phyloP scores from a whole-genome alignment of 2,888 invertebrate genomes.

The Oscheius sp. region DNA sequence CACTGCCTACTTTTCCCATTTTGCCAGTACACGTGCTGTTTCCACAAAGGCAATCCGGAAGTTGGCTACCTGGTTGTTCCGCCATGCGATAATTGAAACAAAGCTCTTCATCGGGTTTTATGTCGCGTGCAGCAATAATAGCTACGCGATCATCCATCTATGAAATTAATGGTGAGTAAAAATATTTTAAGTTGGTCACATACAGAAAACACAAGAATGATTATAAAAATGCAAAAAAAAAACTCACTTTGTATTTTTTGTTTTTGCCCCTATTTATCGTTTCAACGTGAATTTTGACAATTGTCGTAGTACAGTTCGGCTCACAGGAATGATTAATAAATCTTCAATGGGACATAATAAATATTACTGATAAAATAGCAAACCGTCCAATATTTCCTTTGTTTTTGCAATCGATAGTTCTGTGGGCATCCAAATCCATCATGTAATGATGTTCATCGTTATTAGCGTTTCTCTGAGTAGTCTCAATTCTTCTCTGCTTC shows the following conservation, averaged over 20 bases:
- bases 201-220: too few relatives aligned
- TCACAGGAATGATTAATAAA: slow-evolving; percentile 39
- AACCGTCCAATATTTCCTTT: slow-evolving; percentile 38
- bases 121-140: slow-evolving; percentile 22
- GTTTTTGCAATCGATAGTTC: slow-evolving; percentile 26
- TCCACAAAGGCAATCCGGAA: slow-evolving; percentile 29
- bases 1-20: not conserved
- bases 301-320: slow-evolving; percentile 27
- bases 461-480: not conserved
- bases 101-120: slow-evolving; percentile 32
- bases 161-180: too few relatives aligned
- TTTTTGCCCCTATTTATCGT: not conserved
- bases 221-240: too few relatives aligned
- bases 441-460: slow-evolving; percentile 39
- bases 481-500: slow-evolving; percentile 12
- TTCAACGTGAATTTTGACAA: not conserved
- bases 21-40: slow-evolving; percentile 20
- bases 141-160: slow-evolving; percentile 17
- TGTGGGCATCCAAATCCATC: slow-evolving; percentile 29
- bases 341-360: not conserved
- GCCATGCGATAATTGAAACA: slow-evolving; percentile 35
- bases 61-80: not conserved
- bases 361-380: not conserved
- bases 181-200: too few relatives aligned
- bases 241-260: not conserved